These are phyloP conservation scores for Archivesica marissinica DNA, from an alignment of 1,140 invertebrate species.

Conservation along the genomic window DNA sequence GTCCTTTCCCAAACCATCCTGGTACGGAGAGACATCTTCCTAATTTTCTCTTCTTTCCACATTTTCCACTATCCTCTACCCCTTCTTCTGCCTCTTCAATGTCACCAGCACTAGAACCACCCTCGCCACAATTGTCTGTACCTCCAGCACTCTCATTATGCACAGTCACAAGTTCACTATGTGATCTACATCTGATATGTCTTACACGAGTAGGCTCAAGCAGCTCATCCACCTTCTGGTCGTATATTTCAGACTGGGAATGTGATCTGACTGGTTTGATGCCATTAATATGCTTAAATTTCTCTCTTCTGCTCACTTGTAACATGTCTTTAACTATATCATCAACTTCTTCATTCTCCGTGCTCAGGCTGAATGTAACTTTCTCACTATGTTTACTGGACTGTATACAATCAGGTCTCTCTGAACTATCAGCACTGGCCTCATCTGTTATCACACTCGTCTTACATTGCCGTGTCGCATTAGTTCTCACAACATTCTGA, in stretches of 20 bases:
- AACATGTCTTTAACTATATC: background rate
- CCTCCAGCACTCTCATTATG: background rate
- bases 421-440: background rate
- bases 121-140: background rate
- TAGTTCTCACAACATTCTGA: background rate
- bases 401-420: background rate
- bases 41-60: conserved; percentile 57
- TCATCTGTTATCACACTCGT: background rate
- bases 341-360: background rate
- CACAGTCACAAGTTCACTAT: background rate
- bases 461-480: too few relatives aligned
- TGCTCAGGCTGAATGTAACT: background rate
- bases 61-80: background rate
- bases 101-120: background rate
- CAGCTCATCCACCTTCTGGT: background rate
- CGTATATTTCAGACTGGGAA: conserved; percentile 55
- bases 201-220: background rate
- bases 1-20: conserved; percentile 72
- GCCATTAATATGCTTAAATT: background rate
- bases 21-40: conserved; percentile 64
- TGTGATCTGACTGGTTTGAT: conserved; percentile 34
- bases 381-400: background rate
- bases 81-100: background rate
- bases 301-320: background rate
- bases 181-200: conserved; percentile 16